Percentiles rank a stretch among this genome's conserved stretches.
phyloP scores from a whole-genome alignment of 2,888 invertebrate genomes.

The Apoderus coryli region DNA sequence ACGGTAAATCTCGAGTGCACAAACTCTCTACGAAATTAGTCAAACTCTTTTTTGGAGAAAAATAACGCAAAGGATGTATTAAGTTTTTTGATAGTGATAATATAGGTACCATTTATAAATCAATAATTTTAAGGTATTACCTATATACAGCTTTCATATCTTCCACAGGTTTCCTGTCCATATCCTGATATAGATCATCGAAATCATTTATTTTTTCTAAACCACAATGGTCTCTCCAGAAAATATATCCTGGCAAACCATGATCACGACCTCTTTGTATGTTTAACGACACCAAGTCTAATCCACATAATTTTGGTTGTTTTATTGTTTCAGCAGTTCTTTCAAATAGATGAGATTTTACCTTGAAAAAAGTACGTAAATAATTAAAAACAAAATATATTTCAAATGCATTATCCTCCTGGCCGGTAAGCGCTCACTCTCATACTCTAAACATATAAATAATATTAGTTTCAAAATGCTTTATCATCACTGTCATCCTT shows the following conservation, averaged over 20 bases:
- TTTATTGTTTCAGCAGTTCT: conserved; percentile 23
- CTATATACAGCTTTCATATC: conserved; percentile 51
- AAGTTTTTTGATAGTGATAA: too few relatives aligned
- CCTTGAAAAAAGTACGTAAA: conserved; percentile 31
- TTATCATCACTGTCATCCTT: too few relatives aligned
- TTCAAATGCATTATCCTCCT: too few relatives aligned
- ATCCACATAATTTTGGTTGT: conserved; percentile 42
- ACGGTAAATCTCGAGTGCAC: too few relatives aligned
- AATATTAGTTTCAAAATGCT: too few relatives aligned
- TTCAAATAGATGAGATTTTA: conserved; percentile 56
- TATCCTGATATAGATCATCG: conserved; percentile 44
- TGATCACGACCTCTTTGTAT: conserved; percentile 84
- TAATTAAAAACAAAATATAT: background rate
- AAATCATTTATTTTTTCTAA: conserved; percentile 46
- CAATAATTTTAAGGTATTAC: too few relatives aligned
- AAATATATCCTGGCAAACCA: conserved; percentile 64
- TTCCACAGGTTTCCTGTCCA: conserved; percentile 48
- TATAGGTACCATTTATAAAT: too few relatives aligned
- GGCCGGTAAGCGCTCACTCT: too few relatives aligned
- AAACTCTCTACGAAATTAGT: too few relatives aligned
- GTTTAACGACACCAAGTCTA: conserved; percentile 76
- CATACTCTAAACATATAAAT: too few relatives aligned
- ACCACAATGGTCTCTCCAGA: conserved; percentile 65
- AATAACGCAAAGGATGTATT: too few relatives aligned
- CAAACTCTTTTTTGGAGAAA: too few relatives aligned